Evolutionary conservation across 2,113 vertebrate genomes (phyloP), one percentile per base, ranked within the genome.

Genomic region (Agapornis roseicollis): DNA sequence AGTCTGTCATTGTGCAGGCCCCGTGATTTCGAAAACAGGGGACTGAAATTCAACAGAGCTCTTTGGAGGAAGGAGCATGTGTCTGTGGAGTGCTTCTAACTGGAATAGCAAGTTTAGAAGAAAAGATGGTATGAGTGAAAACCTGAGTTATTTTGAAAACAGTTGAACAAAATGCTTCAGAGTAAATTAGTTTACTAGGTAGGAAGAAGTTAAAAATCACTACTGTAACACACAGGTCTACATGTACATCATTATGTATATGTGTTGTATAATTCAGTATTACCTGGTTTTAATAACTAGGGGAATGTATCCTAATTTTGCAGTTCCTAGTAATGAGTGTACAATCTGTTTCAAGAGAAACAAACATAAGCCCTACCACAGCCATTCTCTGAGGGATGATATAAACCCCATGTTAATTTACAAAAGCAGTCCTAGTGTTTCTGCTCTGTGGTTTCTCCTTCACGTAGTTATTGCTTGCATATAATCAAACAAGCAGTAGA

Each of bases 1-100:
- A 44, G 12, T 16, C 39, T 61, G 14, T 42, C 0, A 0, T 44
- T n/a, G 15, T 35, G 12, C 50, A 35, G 11, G 3, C 17, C 28
- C 16, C 18, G 3, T 64, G 44, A 41, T 61, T 77, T 90, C 11
- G 73, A 53, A 93, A 92, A 17, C 0, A 52, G 13, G 29, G 17
- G 11, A n/a, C 60, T 83, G 64, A 33, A 70, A 42, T 83, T 88
- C 52, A 68, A 0, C 19, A 50, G 46, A 63, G 17, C 25, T 64
- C 19, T 13, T 13, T 37, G 47, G n/a, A 70, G 69, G 46, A 77
- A 50, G 25, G 35, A 58, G 14, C 27, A 23, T 17, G 33, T 50
- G 25, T 28, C 39, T 88, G 13, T 81, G 50, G 28, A 50, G 41
- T 49, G 14, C n/a, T 91, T 13, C 28, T 70, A 66, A 27, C 46